phyloP scores from a whole-genome alignment of 1,140 invertebrate species.

The Penaeus japonicus region DNA sequence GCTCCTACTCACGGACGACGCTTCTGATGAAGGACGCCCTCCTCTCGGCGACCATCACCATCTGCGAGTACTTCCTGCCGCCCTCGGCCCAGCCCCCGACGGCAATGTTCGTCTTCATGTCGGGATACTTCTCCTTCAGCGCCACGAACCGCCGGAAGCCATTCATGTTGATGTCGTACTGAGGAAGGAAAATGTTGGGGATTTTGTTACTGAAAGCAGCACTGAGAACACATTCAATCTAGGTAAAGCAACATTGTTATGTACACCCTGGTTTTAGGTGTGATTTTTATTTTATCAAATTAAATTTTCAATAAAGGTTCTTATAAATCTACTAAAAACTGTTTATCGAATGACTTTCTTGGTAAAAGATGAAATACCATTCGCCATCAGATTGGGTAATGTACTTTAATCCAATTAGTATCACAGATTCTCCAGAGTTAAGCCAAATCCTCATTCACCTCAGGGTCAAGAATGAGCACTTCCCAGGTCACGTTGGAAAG shows the following conservation, averaged over 20 bases:
- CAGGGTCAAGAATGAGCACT: conserved; percentile 61
- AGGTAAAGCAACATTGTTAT: too few relatives aligned
- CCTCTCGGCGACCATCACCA: conserved; percentile 70
- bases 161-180: conserved; percentile 63
- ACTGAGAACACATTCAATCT: too few relatives aligned
- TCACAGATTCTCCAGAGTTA: too few relatives aligned
- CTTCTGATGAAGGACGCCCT: conserved; percentile 57
- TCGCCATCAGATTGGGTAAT: too few relatives aligned
- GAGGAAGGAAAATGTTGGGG: background rate
- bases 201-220: background rate
- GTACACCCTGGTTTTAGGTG: too few relatives aligned
- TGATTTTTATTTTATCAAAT: too few relatives aligned
- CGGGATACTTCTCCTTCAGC: conserved; percentile 75
- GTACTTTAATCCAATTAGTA: too few relatives aligned
- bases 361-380: too few relatives aligned
- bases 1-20: conserved; percentile 55
- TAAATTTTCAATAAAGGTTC: too few relatives aligned
- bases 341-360: too few relatives aligned
- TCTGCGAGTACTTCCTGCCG: conserved; percentile 64
- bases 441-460: conserved; percentile 45
- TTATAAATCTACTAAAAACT: too few relatives aligned
- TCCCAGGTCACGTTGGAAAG: conserved; percentile 63
- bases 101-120: conserved; percentile 73
- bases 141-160: conserved; percentile 82
- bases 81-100: conserved; percentile 67